Percentiles rank a stretch among this genome's conserved stretches.
These are phyloP conservation scores for Nautilus pompilius DNA, from an alignment of 1,140 invertebrate species.

Conservation along the genomic window DNA sequence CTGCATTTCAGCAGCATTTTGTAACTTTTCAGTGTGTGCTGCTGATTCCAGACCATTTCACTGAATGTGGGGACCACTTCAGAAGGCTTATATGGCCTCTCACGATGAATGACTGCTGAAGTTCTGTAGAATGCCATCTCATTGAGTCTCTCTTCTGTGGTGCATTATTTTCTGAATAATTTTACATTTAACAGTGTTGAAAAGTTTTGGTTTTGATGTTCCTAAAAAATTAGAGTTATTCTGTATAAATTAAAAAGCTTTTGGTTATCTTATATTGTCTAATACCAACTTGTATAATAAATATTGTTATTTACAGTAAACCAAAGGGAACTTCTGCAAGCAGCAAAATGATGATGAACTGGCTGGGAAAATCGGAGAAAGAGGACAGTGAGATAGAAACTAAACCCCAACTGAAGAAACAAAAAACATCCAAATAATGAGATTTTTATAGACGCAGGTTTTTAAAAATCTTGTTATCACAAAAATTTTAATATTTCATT, in stretches of 20 bases:
- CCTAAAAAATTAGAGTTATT: not conserved
- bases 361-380: conserved; percentile 14
- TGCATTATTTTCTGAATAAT: no score
- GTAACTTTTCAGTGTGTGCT: no score
- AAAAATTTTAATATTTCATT: not conserved
- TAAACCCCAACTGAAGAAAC: not conserved
- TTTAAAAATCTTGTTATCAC: not conserved
- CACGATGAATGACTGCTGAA: no score
- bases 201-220: not conserved
- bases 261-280: not conserved
- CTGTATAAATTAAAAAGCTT: not conserved
- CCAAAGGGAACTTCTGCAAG: conserved; percentile 24
- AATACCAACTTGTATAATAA: not conserved
- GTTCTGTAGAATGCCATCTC: not conserved
- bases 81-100: no score
- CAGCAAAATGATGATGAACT: conserved; percentile 25
- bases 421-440: not conserved
- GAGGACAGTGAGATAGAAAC: not conserved
- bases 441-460: not conserved
- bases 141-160: not conserved
- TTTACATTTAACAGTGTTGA: not conserved
- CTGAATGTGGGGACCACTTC: no score
- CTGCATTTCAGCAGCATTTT: no score
- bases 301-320: conserved; percentile 16
- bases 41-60: no score